Conservation (phyloP, 2,888 invertebrate species). For the Andrena chrysosceles region DNA sequence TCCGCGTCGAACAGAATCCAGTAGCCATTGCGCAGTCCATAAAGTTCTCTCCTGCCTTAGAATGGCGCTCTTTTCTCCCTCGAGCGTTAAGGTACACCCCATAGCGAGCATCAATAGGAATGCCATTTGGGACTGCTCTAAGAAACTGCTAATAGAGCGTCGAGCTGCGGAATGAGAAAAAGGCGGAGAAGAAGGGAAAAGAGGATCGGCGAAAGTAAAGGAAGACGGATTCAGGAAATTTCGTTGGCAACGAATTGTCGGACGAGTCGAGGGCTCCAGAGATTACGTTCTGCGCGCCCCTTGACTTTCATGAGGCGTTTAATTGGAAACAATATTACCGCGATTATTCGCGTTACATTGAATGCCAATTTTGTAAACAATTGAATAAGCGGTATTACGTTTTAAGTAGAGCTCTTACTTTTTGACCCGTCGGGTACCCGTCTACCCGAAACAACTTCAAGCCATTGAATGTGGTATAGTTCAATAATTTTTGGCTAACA, state of each 20-base stretch:
- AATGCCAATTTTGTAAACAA: neutral
- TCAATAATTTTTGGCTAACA: too few species aligned
- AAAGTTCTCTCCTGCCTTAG: conserved; percentile 77
- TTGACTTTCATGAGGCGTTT: conserved; percentile 24
- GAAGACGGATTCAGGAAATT: conserved; percentile 51
- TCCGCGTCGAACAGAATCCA: conserved; percentile 68
- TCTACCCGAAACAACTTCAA: too few species aligned
- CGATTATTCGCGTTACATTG: neutral
- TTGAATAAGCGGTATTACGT: neutral
- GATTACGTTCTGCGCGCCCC: conserved; percentile 26
- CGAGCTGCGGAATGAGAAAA: conserved; percentile 60
- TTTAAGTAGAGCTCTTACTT: too few species aligned
- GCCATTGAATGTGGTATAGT: too few species aligned
- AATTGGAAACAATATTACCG: conserved; percentile 21
- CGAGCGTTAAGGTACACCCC: conserved; percentile 73
- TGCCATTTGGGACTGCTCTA: conserved; percentile 82
- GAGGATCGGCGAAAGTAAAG: conserved; percentile 17
- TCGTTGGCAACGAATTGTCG: conserved; percentile 11
- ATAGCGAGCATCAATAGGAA: conserved; percentile 80
- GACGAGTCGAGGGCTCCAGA: conserved; percentile 17
- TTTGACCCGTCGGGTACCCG: too few species aligned
- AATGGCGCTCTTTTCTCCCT: conserved; percentile 75
- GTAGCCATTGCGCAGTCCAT: conserved; percentile 80
- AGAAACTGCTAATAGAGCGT: conserved; percentile 84
- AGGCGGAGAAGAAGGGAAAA: conserved; percentile 41